Evolutionary conservation across 1,140 invertebrate species (phyloP).

Genomic region (Zaprionus vittiger): DNA sequence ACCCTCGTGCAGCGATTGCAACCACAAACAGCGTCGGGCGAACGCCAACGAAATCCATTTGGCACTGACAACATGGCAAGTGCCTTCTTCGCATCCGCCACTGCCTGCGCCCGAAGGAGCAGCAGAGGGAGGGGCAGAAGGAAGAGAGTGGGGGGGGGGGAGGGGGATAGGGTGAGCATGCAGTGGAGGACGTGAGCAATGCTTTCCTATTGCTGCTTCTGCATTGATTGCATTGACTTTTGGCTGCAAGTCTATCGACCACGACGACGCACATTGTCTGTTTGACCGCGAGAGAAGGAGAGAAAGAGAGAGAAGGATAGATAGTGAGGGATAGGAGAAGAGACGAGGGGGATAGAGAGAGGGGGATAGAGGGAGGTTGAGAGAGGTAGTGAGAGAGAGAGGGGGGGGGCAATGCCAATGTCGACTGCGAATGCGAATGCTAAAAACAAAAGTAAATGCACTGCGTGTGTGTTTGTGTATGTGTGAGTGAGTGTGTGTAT

Average conservation of each 20-base stretch:
- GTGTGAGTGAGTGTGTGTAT: conserved; percentile 14
- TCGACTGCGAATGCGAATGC: conserved; percentile 38
- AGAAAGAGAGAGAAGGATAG: conserved; percentile 8
- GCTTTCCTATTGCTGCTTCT: conserved; percentile 27
- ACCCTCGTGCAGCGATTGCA: conserved; percentile 15
- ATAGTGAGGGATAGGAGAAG: too few relatives aligned
- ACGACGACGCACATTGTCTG: conserved; percentile 50
- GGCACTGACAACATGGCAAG: conserved; percentile 52
- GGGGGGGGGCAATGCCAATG: conserved; percentile 50
- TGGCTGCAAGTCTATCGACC: conserved; percentile 34
- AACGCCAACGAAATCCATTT: conserved; percentile 45
- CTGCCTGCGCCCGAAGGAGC: not conserved
- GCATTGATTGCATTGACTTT: conserved; percentile 59
- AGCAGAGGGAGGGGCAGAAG: not conserved
- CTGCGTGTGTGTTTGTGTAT: conserved; percentile 23
- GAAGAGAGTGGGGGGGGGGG: not conserved
- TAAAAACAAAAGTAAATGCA: conserved; percentile 64
- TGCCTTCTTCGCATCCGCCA: conserved; percentile 39
- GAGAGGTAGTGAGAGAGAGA: not conserved
- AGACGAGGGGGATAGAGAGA: not conserved
- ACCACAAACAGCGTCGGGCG: conserved; percentile 13
- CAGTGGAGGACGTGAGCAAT: conserved; percentile 33
- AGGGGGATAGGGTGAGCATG: not conserved
- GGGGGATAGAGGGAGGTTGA: not conserved
- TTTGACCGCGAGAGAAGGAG: conserved; percentile 30